Evolutionary conservation across 2,797 vertebrate species (phyloP), one percentile per base, ranked within the genome.

Genomic region (Carapus acus): DNA sequence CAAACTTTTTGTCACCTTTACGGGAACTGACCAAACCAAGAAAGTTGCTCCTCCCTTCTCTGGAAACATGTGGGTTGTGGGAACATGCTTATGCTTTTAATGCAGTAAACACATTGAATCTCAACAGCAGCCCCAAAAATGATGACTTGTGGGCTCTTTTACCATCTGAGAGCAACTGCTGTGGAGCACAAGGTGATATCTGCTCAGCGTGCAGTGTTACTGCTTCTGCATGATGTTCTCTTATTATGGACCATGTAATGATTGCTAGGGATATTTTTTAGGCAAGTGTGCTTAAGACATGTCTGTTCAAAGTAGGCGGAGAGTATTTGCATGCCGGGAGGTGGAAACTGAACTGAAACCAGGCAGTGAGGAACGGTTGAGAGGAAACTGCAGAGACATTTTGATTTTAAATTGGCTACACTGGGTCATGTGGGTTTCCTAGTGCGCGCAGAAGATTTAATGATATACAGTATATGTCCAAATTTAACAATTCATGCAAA

Each of bases 281-380:
- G 72, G 18, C n/a, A 64, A 51, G 46, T 84, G 77, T 54, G 54
- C 71, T 41, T 73, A 59, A 42, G 64, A 73, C 60, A 39, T 77
- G 39, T 79, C 64, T 50, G 12, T 54, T 33, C 72, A 71, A 31
- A 54, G 71, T 49, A 54, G 41, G 37, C 58, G 77, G 42, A 71
- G 24, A 12, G 43, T 53, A 1, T 67, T 68, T 55, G 65, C 49
- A 24, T 80, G 76, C 61, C 77, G 73, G 34, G 56, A 61, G 6
- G 50, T 61, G 16, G 51, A 59, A 23, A 69, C 58, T 21, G 6
- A 39, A 34, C 41, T 76, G 29, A 55, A 73, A 51, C 34, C 54
- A 18, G 78, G 67, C 67, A 71, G 69, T 57, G 67, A 59, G 36
- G 39, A 53, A 6, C 69, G 49, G 74, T 52, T 22, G 69, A 72